Evolutionary conservation across 2,888 invertebrate genomes (phyloP), one percentile per base, ranked within the genome.

Genomic region (Lepidochitona cinerea): DNA sequence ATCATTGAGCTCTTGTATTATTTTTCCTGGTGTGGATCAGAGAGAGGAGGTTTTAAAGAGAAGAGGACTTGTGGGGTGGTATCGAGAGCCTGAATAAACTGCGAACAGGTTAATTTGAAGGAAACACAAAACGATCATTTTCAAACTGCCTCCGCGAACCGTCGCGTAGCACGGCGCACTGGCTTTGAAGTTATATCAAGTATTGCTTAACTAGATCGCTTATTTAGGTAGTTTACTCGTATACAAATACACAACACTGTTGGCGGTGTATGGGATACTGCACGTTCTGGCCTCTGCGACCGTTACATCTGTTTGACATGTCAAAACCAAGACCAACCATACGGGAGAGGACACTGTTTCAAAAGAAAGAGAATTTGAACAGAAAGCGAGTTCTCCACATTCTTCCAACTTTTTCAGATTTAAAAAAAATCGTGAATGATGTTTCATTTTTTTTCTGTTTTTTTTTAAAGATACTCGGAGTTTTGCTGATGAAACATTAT

Each of bases 121-220:
- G 49, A 49, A 49, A n/a, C 23, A 49, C 49, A 2, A 7, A 2
- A 2, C 23, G 49, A 49, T 49, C 49, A 23, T 23, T 49, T 18
- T 18, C 23, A 2, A 4, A 23, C n/a, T 49, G 18, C n/a, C 23
- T 41, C n/a, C n/a, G 49, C 3, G 2, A 49, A 23, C 49, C n/a
- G 18, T 18, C 49, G 49, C 18, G 49, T n/a, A 18, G 4, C 3
- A 23, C 7, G 23, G 49, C n/a, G 49, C 7, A n/a, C n/a, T 18
- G 12, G 5, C 59, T 59, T 59, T 59, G 59, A 59, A 59, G 59
- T 59, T 18, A 29, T 59, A 59, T 59, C 59, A 59, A 29, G 59
- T 59, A 59, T 29, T 59, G 59, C 26, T 29, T 59, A 59, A 59
- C 59, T 59, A 59, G 59, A 29, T 29, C 29, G 59, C 59, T 59